Evolutionary conservation across 2,888 invertebrate species (phyloP).

Genomic region (Allolobophora icterica): DNA sequence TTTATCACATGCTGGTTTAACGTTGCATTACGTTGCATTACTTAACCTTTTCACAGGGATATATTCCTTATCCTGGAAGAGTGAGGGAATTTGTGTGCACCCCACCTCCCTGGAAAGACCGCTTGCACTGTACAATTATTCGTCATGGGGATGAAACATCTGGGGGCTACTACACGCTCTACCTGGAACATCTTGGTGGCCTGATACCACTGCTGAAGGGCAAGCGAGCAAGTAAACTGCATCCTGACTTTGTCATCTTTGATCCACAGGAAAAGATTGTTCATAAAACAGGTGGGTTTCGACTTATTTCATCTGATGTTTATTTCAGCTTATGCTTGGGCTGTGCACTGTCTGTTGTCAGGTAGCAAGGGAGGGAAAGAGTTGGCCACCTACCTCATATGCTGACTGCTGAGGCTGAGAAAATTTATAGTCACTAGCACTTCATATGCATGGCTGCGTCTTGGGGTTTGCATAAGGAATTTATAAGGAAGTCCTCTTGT

Average conservation of each 20-base stretch:
- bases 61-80: slow-evolving; percentile 86
- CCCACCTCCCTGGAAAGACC: slow-evolving; percentile 82
- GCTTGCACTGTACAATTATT: slow-evolving; percentile 96
- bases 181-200: slow-evolving; percentile 93
- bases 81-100: slow-evolving; percentile 91
- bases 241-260: slow-evolving; percentile 93
- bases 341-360: not conserved
- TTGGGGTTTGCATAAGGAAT: not conserved
- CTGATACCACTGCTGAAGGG: slow-evolving; percentile 94
- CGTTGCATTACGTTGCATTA: not conserved
- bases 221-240: slow-evolving; percentile 90
- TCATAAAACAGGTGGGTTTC: slow-evolving; percentile 47
- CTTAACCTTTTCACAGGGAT: slow-evolving; percentile 76
- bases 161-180: slow-evolving; percentile 70
- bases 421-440: not conserved
- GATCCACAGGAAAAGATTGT: slow-evolving; percentile 66
- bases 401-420: not conserved
- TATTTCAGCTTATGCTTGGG: not conserved
- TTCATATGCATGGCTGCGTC: not conserved
- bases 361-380: not conserved
- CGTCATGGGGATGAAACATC: slow-evolving; percentile 77
- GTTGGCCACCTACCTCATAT: not conserved
- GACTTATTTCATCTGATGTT: not conserved
- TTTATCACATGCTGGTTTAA: not conserved
- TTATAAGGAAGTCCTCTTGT: not conserved